A percentile compares a stretch with the other conserved stretches of the same genome.
These are phyloP conservation scores for Sterna hirundo DNA, from an alignment of 2,113 vertebrate genomes.

Conservation along the genomic window DNA sequence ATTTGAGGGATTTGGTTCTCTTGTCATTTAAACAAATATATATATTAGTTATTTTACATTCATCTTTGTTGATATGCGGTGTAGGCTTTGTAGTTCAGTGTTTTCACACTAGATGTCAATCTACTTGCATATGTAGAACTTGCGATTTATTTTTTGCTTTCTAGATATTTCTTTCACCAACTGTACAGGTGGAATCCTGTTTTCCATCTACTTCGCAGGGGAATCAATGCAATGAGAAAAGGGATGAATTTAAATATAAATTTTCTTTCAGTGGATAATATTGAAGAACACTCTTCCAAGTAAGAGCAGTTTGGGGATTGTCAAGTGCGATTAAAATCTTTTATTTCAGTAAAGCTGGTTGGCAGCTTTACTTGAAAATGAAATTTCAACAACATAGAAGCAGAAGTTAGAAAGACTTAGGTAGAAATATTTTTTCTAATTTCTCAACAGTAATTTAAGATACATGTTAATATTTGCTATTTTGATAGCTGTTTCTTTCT, in stretches of 20 bases:
- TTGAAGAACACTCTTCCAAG: not conserved
- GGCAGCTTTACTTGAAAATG: not conserved
- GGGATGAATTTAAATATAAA: not conserved
- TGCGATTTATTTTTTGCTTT: not conserved
- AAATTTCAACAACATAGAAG: not conserved
- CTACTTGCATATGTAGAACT: slow-evolving; percentile 9
- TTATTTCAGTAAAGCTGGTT: not conserved
- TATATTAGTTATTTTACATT: not conserved
- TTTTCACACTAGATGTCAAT: slow-evolving; percentile 69
- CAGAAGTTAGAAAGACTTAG: not conserved
- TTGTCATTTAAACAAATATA: not conserved
- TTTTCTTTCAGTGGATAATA: not conserved
- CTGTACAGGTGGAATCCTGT: not conserved
- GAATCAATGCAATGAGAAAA: not conserved
- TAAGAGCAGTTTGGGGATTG: not conserved
- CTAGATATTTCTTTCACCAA: slow-evolving; percentile 56
- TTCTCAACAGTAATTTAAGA: not conserved
- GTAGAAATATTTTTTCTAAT: not conserved
- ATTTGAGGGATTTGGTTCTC: not conserved
- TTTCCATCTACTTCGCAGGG: not conserved
- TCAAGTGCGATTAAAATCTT: not conserved
- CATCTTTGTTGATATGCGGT: not conserved
- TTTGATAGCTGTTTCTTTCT: not conserved
- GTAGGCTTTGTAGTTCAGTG: slow-evolving; percentile 30
- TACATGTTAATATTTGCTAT: not conserved